A percentile compares a stretch with the other conserved stretches of the same genome.
Conservation (phyloP, 2,888 invertebrate genomes). For the Beris chalybata region DNA sequence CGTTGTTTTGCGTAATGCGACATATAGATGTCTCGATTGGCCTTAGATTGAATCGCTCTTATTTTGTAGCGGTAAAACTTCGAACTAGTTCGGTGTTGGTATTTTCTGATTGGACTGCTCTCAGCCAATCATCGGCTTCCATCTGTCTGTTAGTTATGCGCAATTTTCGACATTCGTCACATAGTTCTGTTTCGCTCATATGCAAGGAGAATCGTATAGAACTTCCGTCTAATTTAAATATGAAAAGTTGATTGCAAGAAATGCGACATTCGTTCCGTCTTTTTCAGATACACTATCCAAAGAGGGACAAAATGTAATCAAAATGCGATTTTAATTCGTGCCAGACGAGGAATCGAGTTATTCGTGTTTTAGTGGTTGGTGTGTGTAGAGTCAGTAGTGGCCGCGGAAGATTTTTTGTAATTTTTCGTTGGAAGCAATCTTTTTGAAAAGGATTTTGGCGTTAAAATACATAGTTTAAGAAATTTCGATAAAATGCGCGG, state of each 20-base stretch:
- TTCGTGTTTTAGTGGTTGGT: slow-evolving; percentile 34
- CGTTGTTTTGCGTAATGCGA: background rate
- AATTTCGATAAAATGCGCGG: slow-evolving; percentile 58
- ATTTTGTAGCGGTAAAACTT: slow-evolving; percentile 31
- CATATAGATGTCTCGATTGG: background rate
- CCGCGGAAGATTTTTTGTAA: background rate
- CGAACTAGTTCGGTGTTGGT: slow-evolving; percentile 41
- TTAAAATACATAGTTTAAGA: slow-evolving; percentile 8
- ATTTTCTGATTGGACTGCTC: slow-evolving; percentile 55
- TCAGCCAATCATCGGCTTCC: slow-evolving; percentile 66
- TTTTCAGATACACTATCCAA: slow-evolving; percentile 1
- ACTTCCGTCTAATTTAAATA: slow-evolving; percentile 6
- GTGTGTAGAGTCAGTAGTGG: background rate
- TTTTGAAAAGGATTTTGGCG: background rate
- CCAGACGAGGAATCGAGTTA: slow-evolving; percentile 9
- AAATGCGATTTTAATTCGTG: slow-evolving; percentile 27
- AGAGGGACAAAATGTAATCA: background rate
- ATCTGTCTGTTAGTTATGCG: slow-evolving; percentile 59
- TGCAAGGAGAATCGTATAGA: background rate
- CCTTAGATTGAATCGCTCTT: slow-evolving; percentile 33
- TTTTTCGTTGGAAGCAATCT: background rate
- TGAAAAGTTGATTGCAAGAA: background rate
- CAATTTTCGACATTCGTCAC: slow-evolving; percentile 27
- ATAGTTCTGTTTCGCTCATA: slow-evolving; percentile 34
- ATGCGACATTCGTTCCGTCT: slow-evolving; percentile 7